Percentiles rank a stretch among this genome's conserved stretches.
These are phyloP conservation scores for Cecropterus lyciades DNA, from an alignment of 1,140 invertebrate species.

Conservation along the genomic window DNA sequence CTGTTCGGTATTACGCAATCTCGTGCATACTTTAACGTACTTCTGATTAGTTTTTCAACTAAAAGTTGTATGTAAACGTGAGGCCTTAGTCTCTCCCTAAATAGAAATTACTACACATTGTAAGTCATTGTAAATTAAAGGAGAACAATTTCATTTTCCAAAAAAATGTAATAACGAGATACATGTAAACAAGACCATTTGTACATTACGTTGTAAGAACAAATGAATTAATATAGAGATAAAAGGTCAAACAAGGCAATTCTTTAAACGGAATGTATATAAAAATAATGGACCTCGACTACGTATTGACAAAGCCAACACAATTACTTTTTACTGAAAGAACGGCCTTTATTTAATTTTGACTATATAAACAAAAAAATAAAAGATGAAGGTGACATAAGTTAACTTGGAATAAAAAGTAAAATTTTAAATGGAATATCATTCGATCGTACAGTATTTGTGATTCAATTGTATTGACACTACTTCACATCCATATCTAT, in stretches of 20 bases:
- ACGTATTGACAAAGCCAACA: constrained; percentile 18
- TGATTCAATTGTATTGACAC: too few relatives aligned
- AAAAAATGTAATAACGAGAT: background rate
- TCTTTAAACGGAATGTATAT: constrained; percentile 9
- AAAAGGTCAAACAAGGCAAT: constrained; percentile 18
- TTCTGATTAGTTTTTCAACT: too few relatives aligned
- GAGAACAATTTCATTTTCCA: background rate
- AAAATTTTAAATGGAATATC: too few relatives aligned
- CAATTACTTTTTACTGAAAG: constrained; percentile 13
- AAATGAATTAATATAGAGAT: background rate
- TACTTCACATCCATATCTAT: too few relatives aligned
- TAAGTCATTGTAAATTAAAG: background rate
- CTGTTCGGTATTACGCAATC: too few relatives aligned
- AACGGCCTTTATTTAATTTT: constrained; percentile 1
- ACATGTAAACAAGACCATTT: background rate
- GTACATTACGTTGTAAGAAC: background rate
- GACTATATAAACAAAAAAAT: background rate
- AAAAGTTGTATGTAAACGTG: too few relatives aligned
- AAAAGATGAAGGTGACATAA: too few relatives aligned
- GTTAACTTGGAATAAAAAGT: too few relatives aligned
- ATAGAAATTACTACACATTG: too few relatives aligned
- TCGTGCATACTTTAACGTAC: too few relatives aligned
- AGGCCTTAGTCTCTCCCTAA: too few relatives aligned
- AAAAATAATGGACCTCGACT: constrained; percentile 10
- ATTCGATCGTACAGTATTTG: too few relatives aligned